phyloP scores from a whole-genome alignment of 2,797 vertebrate species.

The Scleropages formosus region DNA sequence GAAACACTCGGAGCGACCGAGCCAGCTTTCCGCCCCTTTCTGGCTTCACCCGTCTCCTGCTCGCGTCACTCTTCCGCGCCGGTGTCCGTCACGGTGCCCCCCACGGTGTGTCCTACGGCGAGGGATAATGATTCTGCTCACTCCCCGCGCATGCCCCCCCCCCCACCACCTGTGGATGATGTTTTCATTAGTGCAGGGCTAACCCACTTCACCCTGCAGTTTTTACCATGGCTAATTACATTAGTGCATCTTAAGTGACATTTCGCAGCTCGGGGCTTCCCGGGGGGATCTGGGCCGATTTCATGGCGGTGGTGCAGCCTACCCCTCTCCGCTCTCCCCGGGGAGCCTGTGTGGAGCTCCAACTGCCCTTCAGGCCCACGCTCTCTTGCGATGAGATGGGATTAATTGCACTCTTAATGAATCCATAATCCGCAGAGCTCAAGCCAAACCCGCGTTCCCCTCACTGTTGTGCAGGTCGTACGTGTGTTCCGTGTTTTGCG shows the following conservation, averaged over 20 bases:
- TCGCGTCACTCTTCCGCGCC: not conserved
- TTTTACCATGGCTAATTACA: slow-evolving; percentile 21
- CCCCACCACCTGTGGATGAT: not conserved
- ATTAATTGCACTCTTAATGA: slow-evolving; percentile 15
- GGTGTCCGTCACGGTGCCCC: not conserved
- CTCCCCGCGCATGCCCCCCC: no score
- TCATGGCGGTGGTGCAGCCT: not conserved
- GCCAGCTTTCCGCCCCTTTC: no score
- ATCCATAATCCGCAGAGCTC: not conserved
- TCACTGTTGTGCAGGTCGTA: no score
- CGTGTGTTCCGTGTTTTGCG: not conserved
- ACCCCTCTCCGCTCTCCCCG: no score
- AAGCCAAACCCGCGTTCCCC: not conserved
- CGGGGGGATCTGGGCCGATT: no score
- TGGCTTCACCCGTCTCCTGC: not conserved
- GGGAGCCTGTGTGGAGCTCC: not conserved
- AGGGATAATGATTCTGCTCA: not conserved
- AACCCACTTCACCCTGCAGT: slow-evolving; percentile 3
- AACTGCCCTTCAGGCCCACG: not conserved
- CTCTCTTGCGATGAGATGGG: not conserved
- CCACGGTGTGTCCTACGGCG: not conserved
- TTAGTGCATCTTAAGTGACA: not conserved
- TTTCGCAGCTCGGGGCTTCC: slow-evolving; percentile 13
- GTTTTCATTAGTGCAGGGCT: slow-evolving; percentile 25
- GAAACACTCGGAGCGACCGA: no score